Percentiles rank a stretch among this genome's conserved stretches.
phyloP scores from a whole-genome alignment of 2,113 vertebrate species.

The Ursus arctos region DNA sequence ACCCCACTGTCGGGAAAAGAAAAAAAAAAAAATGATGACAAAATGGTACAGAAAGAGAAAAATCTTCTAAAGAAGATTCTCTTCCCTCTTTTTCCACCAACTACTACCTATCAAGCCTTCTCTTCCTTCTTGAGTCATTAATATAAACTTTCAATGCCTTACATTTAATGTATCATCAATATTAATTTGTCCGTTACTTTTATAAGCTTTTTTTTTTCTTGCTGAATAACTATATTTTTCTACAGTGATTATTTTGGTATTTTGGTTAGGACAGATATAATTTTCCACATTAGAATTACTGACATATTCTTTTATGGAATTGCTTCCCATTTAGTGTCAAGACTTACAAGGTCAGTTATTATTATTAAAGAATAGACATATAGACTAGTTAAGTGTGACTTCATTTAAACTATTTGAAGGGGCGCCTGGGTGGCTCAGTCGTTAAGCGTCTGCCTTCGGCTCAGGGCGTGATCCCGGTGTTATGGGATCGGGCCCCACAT shows the following conservation, averaged over 20 bases:
- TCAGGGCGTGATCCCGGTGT: too few relatives aligned
- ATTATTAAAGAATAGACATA: background rate
- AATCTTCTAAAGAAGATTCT: background rate
- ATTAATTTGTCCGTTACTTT: background rate
- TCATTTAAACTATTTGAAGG: background rate
- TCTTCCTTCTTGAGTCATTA: background rate
- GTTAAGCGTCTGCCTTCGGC: too few relatives aligned
- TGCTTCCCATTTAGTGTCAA: background rate
- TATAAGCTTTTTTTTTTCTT: background rate
- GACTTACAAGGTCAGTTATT: background rate
- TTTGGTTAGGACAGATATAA: background rate
- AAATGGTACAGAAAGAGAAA: background rate
- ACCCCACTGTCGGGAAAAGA: fast-evolving
- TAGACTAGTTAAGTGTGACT: background rate
- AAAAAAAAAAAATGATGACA: background rate
- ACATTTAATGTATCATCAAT: background rate
- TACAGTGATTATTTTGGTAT: background rate
- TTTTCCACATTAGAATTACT: background rate
- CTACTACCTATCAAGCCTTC: background rate
- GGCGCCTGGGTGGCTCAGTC: too few relatives aligned
- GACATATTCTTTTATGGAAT: background rate
- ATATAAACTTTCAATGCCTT: background rate
- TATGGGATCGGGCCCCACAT: too few relatives aligned
- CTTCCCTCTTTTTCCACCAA: background rate
- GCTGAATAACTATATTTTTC: background rate